Evolutionary conservation across 2,888 invertebrate species (phyloP).

Genomic region (Timema cristinae): DNA sequence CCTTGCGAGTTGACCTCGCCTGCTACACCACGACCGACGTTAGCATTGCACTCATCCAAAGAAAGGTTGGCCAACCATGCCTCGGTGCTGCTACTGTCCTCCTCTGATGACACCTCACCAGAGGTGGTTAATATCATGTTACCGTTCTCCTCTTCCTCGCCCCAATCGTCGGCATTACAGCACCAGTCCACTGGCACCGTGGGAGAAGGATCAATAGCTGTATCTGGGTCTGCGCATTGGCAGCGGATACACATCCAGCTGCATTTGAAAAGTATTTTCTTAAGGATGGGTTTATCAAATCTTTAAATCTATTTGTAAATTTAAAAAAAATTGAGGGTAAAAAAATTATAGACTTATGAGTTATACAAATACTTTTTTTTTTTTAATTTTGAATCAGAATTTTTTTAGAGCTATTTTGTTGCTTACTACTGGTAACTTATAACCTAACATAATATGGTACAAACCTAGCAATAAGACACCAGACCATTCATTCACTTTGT

Average conservation of each 20-base stretch:
- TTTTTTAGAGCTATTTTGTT: too few species aligned
- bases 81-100: neutral
- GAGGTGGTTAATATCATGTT: neutral
- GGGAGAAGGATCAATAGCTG: neutral
- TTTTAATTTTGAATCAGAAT: too few species aligned
- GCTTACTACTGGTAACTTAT: too few species aligned
- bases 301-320: too few species aligned
- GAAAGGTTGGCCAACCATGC: neutral
- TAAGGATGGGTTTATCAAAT: too few species aligned
- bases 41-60: constrained; percentile 7
- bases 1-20: neutral
- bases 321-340: too few species aligned
- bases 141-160: constrained; percentile 6
- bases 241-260: constrained; percentile 12
- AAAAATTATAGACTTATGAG: too few species aligned
- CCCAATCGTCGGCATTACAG: neutral
- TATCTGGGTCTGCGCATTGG: constrained; percentile 8
- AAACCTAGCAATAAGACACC: too few species aligned
- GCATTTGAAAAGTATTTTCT: neutral
- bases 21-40: neutral
- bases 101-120: neutral
- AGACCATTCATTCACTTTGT: too few species aligned
- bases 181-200: neutral
- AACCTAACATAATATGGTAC: too few species aligned
- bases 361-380: too few species aligned